Evolutionary conservation across 2,797 vertebrate genomes (phyloP), one percentile per base, ranked within the genome.

Genomic region (Acipenser oxyrinchus): DNA sequence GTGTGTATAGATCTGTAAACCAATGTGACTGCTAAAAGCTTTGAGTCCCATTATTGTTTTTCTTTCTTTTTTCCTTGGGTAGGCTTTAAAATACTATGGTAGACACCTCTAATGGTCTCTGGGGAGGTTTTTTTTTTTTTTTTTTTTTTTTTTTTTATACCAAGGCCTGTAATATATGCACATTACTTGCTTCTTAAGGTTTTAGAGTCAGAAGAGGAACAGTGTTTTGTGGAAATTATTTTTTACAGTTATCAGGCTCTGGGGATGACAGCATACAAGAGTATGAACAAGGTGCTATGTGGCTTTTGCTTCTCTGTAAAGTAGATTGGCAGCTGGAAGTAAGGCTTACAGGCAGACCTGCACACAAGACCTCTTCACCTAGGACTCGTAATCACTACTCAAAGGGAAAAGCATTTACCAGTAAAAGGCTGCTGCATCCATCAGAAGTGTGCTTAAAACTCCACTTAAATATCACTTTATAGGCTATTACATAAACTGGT

Each of bases 381-480:
- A 90, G 90, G 91, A 93, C 93, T 96, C 93, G 93, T 99, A 98
- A 99, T 98, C 95, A 98, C 94, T 93, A 96, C 93, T 97, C 95
- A 95, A 91, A 92, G 88, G 90, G 89, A 96, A 92, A 92, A 85
- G 90, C 91, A 91, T 92, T 93, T 93, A 93, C 92, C 90, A 86
- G 93, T 95, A 94, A 98, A 98, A 98, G 95, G 95, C 89, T 90
- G 90, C 90, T 87, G 90, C 92, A 93, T 93, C 95, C 93, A 98
- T 98, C 97, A 97, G 91, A 93, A 95, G 91, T 91, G 93, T 95
- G 94, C 96, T 98, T 96, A 95, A 95, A 98, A 98, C 93, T 96
- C 93, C 96, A 99, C 96, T 99, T 98, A 98, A 97, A 97, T 95
- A 98, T 96, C 93, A 95, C 94, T 97, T 97, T 96, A 95, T 95